Evolutionary conservation across 2,113 vertebrate species (phyloP).

Genomic region (Piprites chloris): DNA sequence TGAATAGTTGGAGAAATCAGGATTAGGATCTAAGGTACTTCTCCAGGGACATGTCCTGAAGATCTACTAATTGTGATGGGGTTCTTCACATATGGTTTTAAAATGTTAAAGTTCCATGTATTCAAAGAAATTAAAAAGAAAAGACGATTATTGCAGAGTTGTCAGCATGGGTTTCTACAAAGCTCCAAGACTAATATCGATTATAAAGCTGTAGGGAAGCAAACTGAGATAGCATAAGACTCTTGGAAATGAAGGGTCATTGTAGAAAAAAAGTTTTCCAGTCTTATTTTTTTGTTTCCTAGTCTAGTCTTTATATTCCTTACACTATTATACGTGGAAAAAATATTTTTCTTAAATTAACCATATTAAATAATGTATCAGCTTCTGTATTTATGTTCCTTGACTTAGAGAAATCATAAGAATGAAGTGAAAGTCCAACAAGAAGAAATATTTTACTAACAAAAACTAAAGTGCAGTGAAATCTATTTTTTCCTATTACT

Average conservation of each 20-base stretch:
- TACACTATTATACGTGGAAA: neutral
- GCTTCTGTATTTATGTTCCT: neutral
- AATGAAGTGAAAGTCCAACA: neutral
- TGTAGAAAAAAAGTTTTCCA: neutral
- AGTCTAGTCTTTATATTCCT: neutral
- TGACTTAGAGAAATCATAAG: neutral
- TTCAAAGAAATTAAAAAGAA: neutral
- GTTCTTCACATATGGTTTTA: neutral
- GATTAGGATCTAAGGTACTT: neutral
- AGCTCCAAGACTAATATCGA: neutral
- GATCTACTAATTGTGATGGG: neutral
- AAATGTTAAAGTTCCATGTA: neutral
- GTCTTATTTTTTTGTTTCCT: neutral
- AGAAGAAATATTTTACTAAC: neutral
- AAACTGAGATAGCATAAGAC: neutral
- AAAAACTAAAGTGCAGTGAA: neutral
- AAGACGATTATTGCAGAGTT: neutral
- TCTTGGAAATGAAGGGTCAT: neutral
- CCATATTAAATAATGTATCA: neutral
- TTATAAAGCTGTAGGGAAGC: neutral
- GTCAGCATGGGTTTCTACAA: neutral
- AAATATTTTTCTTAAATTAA: neutral
- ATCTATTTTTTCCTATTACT: neutral
- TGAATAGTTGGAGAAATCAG: neutral
- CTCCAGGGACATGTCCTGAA: neutral